phyloP scores from a whole-genome alignment of 2,888 invertebrate species.

The Podabrus alpinus region DNA sequence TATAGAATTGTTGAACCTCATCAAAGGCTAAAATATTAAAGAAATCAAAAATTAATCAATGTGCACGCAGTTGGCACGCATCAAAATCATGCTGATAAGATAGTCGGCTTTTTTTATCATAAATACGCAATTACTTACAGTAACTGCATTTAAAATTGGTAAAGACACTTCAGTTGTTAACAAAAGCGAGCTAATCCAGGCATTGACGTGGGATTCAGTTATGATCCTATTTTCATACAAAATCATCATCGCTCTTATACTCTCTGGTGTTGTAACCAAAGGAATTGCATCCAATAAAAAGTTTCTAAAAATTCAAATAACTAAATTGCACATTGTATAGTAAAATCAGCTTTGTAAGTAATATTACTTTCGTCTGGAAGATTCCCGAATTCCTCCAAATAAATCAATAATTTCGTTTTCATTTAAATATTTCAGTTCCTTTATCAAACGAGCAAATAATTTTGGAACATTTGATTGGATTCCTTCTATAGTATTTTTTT shows the following conservation, averaged over 20 bases:
- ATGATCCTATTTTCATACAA: constrained; percentile 28
- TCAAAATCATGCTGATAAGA: too few species aligned
- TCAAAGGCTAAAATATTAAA: constrained; percentile 23
- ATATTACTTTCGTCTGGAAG: constrained; percentile 29
- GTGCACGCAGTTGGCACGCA: too few species aligned
- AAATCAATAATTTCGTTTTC: constrained; percentile 8
- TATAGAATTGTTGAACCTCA: constrained; percentile 6
- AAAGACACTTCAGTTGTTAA: constrained; percentile 31
- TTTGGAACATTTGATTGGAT: constrained; percentile 31
- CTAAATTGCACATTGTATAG: neutral
- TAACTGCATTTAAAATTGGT: constrained; percentile 27
- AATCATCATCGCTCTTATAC: constrained; percentile 33
- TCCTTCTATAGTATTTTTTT: constrained; percentile 31
- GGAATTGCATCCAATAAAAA: constrained; percentile 37
- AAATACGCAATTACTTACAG: constrained; percentile 25
- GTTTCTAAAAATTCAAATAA: constrained; percentile 20
- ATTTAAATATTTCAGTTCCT: constrained; percentile 24
- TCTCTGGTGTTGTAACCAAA: constrained; percentile 29
- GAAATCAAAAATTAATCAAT: too few species aligned
- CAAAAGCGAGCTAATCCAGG: constrained; percentile 34
- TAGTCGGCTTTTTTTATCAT: too few species aligned
- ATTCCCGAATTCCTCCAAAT: constrained; percentile 21
- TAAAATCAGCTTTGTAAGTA: neutral
- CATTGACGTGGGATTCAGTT: constrained; percentile 30
- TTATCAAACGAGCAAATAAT: constrained; percentile 31